Base-by-base conservation (phyloP, 2,888 invertebrate species). In the Troilus luridus region DNA sequence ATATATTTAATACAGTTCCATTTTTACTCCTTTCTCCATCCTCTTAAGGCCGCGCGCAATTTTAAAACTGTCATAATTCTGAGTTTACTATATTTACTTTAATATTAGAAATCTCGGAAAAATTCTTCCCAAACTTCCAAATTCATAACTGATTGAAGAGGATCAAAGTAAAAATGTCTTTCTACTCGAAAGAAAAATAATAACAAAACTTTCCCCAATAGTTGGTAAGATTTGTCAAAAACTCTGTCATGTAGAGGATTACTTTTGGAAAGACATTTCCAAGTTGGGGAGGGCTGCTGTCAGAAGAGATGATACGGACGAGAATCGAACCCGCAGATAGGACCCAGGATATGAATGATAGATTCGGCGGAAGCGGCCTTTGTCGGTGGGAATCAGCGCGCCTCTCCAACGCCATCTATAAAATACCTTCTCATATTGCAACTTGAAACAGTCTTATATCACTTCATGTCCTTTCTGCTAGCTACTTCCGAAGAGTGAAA, bases 341-440 rank as follows among this genome's bases (percentile, higher is more conserved):
- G 27, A 27, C 72, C 8, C 8, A 77, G 72, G 72, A 77, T 77
- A 77, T 77, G 72, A 77, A 77, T 77, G 72, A 77, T 77, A 77
- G 72, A 77, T 77, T 77, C 72, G 17, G 8, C 72, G 72, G 72
- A 77, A 77, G 72, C 72, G 27, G 72, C 72, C 72, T 77, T 77
- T 77, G 72, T 77, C 72, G 41, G 72, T 17, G 41, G 41, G 72
- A 77, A 77, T 77, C 72, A 41, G 72, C 12, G 24, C 24, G 41
- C 19, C 72, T 41, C 72, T 41, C 17, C 27, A 9, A 77, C 41
- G 72, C 72, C 72, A 77, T 77, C 72, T 77, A 77, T 77, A 77
- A 77, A 77, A 77, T 41, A 77, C 41, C 14, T 3, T 9, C 41
- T 9, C 72, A 77, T 10, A 77, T 17, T 77, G 72, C 72, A 77